These are phyloP conservation scores for Anagyrus pseudococci DNA, from an alignment of 2,888 invertebrate species.

Conservation along the genomic window DNA sequence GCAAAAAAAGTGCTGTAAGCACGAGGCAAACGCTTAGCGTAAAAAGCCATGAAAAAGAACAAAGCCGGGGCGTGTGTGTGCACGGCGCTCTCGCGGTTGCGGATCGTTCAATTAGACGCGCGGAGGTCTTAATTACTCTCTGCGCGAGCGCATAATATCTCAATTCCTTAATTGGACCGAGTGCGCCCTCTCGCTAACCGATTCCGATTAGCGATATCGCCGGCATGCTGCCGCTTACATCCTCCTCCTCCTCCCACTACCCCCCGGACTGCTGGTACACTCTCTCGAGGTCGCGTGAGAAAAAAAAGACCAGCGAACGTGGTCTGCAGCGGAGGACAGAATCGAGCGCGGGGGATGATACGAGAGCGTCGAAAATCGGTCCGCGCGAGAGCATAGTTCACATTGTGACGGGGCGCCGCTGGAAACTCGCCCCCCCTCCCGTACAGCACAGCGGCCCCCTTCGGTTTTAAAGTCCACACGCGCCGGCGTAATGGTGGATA, in stretches of 20 bases:
- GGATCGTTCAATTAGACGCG: conserved; percentile 39
- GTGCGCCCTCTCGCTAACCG: no score
- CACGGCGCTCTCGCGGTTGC: not conserved
- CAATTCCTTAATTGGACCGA: conserved; percentile 45
- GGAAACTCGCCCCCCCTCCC: conserved; percentile 2
- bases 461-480: conserved; percentile 34
- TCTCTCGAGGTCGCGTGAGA: conserved; percentile 13
- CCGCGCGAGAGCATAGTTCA: no score
- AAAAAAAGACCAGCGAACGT: not conserved
- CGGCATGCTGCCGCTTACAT: no score
- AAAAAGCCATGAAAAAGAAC: no score
- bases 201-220: conserved; percentile 44
- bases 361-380: no score
- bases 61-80: no score
- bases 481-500: conserved; percentile 36
- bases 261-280: no score
- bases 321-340: not conserved
- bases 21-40: no score
- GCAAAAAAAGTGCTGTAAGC: no score
- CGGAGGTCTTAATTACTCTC: conserved; percentile 44
- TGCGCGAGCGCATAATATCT: conserved; percentile 45
- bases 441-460: not conserved
- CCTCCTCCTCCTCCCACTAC: not conserved
- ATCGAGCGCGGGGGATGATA: not conserved
- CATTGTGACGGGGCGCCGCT: no score